Evolutionary conservation across 2,888 invertebrate genomes (phyloP).

Genomic region (Sarcophaga subvicina): DNA sequence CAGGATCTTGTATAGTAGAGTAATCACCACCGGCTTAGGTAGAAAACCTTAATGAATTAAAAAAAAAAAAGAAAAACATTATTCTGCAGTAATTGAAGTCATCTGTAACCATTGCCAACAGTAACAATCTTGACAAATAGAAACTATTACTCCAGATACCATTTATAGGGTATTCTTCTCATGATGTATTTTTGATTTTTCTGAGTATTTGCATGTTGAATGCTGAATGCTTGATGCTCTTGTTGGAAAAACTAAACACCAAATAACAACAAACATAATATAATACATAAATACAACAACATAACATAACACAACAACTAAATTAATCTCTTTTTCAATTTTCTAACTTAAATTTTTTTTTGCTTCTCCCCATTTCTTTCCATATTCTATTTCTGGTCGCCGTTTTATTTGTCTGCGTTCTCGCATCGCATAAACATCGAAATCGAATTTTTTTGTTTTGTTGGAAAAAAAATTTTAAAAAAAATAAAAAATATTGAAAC

Average conservation of each 20-base stretch:
- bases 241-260: slow-evolving; percentile 46
- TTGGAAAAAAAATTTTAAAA: slow-evolving; percentile 6
- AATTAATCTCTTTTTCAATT: slow-evolving; percentile 43
- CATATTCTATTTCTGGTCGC: slow-evolving; percentile 71
- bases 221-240: slow-evolving; percentile 7
- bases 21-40: no score
- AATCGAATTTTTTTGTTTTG: slow-evolving; percentile 20
- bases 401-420: slow-evolving; percentile 66
- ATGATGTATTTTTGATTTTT: background rate
- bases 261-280: slow-evolving; percentile 58
- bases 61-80: no score
- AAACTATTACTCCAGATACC: no score
- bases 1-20: no score
- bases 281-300: slow-evolving; percentile 45
- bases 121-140: no score
- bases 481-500: slow-evolving; percentile 56
- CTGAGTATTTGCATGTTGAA: background rate
- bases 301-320: slow-evolving; percentile 53
- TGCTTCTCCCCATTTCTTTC: slow-evolving; percentile 17
- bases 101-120: no score
- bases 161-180: slow-evolving; percentile 15
- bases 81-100: no score
- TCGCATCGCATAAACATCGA: slow-evolving; percentile 66
- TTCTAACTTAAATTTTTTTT: background rate
- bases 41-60: no score